Evolutionary conservation across 1,140 invertebrate genomes (phyloP), one percentile per base, ranked within the genome.

Genomic region (Musca domestica): DNA sequence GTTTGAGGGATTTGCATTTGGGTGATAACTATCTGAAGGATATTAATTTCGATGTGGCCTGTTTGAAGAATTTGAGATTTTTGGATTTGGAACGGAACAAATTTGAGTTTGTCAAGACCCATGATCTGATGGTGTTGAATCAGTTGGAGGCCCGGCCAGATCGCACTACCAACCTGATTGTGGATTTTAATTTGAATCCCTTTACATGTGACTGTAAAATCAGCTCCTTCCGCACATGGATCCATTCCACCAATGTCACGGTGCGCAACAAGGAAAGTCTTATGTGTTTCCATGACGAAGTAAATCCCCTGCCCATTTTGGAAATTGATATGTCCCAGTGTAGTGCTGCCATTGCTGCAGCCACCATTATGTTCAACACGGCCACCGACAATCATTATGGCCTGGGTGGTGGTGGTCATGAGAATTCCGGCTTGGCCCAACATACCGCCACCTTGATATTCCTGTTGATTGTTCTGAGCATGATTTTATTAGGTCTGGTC

Each of bases 41-140:
- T 20, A 78, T 93, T 1, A 85, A 90, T 68, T 90, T 93, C 68
- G 87, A 91, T 69, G 80, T 92, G 10, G 81, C 84, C 0, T 93
- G 91, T 74, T 76, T 92, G 15, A 84, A 84, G 25, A 86, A 89
- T 70, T 74, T 93, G 23, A 76, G 87, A 51, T 90, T 89, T 74
- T 78, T 93, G 20, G 91, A 92, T 79, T 78, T 92, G 9, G 87
- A 90, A 72, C 82, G 86, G 10, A 93, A 93, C 72, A 86, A 86
- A 67, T 91, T 93, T 19, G 83, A 82, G 6, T 84, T 75, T 22
- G 81, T 93, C 1, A 81, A 82, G 15, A 81, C 86, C 48, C 74
- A 82, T 5, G 90, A 92, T 70, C 75, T 91, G 34, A 81, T 83
- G 0, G 73, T 80, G 12, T 81, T 92, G 15, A 90, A 91, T 71